phyloP scores from a whole-genome alignment of 2,888 invertebrate species.

The Drosophila rubida region DNA sequence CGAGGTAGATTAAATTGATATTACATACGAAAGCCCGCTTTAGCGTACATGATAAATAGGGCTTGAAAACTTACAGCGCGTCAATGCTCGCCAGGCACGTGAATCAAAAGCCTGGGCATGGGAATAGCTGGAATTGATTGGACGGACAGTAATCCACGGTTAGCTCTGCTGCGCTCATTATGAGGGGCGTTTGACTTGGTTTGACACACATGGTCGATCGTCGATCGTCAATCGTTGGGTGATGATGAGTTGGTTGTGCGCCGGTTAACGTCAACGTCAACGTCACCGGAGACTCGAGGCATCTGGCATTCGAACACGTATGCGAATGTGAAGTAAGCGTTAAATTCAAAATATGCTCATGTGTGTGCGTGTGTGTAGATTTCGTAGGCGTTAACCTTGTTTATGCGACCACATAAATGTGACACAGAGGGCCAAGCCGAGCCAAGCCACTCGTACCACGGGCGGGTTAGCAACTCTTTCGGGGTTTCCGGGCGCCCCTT shows the following conservation, averaged over 20 bases:
- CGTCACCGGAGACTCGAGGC: slow-evolving; percentile 38
- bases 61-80: slow-evolving; percentile 31
- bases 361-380: slow-evolving; percentile 25
- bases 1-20: background rate
- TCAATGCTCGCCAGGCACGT: slow-evolving; percentile 5
- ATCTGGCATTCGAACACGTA: slow-evolving; percentile 56
- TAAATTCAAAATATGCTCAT: slow-evolving; percentile 49
- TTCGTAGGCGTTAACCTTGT: slow-evolving; percentile 80
- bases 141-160: slow-evolving; percentile 33
- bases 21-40: background rate
- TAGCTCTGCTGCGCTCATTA: slow-evolving; percentile 60
- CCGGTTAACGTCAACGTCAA: slow-evolving; percentile 12
- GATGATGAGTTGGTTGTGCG: slow-evolving; percentile 47
- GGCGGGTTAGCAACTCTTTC: slow-evolving; percentile 63
- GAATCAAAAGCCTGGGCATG: slow-evolving; percentile 20
- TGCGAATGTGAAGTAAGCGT: slow-evolving; percentile 60
- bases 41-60: background rate
- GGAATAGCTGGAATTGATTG: slow-evolving; percentile 34
- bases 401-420: slow-evolving; percentile 77
- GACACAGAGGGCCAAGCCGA: slow-evolving; percentile 52
- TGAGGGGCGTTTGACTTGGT: slow-evolving; percentile 68
- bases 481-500: slow-evolving; percentile 63
- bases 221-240: slow-evolving; percentile 15
- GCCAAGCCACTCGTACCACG: slow-evolving; percentile 1
- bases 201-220: slow-evolving; percentile 48